These are phyloP conservation scores for Prionailurus viverrinus DNA, from an alignment of 2,113 vertebrate genomes.

Conservation along the genomic window DNA sequence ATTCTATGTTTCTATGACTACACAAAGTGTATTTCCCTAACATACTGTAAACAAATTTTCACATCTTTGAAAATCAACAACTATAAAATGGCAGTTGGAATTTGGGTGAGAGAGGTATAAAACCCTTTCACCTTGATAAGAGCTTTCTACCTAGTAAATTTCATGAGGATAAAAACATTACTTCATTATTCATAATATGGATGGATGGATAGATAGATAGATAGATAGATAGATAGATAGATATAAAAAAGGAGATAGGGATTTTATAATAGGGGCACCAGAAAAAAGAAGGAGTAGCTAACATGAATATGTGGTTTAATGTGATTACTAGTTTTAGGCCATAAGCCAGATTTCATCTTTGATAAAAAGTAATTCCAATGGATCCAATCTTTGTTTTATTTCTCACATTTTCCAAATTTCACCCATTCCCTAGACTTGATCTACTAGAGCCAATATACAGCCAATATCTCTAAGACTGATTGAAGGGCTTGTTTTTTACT, in stretches of 20 bases:
- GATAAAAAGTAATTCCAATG: neutral
- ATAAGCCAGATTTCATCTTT: neutral
- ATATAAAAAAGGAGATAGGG: neutral
- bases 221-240: neutral
- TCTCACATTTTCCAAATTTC: slow-evolving; percentile 11
- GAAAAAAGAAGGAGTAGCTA: neutral
- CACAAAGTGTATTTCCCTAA: neutral
- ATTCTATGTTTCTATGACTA: neutral
- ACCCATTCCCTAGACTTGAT: neutral
- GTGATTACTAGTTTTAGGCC: neutral
- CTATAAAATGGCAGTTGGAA: neutral
- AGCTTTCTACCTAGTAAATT: neutral
- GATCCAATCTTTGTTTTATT: neutral
- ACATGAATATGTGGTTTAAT: neutral
- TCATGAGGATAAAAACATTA: slow-evolving; percentile 1
- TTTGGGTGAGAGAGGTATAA: neutral
- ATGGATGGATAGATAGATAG: neutral
- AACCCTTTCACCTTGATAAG: neutral
- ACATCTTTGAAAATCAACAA: slow-evolving; percentile 45
- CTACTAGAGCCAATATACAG: neutral
- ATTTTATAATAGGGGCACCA: neutral
- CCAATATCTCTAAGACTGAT: neutral
- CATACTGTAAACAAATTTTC: neutral
- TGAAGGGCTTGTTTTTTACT: neutral
- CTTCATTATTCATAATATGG: neutral